Evolutionary conservation across 2,113 vertebrate species (phyloP).

Genomic region (Machaerirhynchus nigripectus): DNA sequence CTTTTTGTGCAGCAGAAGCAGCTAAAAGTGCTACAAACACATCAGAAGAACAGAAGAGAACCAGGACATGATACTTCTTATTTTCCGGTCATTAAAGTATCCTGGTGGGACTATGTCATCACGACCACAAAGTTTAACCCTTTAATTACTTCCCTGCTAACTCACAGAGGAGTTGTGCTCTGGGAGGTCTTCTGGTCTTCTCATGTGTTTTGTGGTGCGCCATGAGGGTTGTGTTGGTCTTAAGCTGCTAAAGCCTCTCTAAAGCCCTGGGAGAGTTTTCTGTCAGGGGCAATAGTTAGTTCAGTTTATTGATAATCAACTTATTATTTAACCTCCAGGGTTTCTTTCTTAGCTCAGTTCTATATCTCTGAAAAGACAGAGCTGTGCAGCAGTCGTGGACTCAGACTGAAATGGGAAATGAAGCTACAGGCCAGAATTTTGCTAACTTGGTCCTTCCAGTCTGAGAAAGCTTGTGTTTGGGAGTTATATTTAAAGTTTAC

Average conservation of each 20-base stretch:
- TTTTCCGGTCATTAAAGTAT: background rate
- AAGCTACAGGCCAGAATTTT: background rate
- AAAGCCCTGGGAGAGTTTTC: background rate
- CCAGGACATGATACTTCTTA: background rate
- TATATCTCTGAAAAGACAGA: background rate
- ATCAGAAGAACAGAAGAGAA: background rate
- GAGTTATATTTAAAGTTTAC: background rate
- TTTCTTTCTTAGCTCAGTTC: background rate
- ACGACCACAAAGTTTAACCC: background rate
- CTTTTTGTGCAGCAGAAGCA: background rate
- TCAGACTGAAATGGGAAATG: background rate
- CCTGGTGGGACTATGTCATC: background rate
- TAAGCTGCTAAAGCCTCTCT: background rate
- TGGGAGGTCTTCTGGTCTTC: background rate
- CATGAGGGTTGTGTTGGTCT: background rate
- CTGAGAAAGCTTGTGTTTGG: background rate
- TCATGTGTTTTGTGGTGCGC: background rate
- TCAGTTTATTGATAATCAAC: background rate
- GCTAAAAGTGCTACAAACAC: background rate
- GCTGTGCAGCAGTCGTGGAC: background rate
- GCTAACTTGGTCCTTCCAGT: background rate
- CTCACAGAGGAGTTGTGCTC: background rate
- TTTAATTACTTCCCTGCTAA: background rate
- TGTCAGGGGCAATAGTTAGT: background rate
- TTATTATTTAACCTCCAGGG: background rate